Percentiles rank a stretch among this genome's conserved stretches.
These are phyloP conservation scores for Lepidochrysops patricia DNA, from an alignment of 2,888 invertebrate genomes.

Conservation along the genomic window DNA sequence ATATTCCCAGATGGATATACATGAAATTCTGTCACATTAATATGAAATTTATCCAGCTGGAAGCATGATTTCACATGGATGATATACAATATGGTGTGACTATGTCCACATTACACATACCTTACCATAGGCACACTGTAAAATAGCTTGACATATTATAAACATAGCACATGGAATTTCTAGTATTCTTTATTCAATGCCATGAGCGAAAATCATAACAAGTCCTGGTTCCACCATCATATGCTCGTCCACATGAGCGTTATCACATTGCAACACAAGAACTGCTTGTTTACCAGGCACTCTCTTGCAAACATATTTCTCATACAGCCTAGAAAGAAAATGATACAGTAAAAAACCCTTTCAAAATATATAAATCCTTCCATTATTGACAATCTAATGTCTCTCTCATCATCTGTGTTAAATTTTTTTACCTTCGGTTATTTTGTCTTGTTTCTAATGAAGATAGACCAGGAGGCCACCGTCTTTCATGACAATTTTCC, in stretches of 20 bases:
- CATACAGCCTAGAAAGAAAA: slow-evolving; percentile 76
- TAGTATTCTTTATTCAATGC: slow-evolving; percentile 79
- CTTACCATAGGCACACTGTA: neutral
- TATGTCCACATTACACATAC: neutral
- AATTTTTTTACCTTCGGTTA: slow-evolving; percentile 91
- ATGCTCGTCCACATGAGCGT: slow-evolving; percentile 94
- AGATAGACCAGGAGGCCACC: slow-evolving; percentile 95
- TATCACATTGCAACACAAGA: slow-evolving; percentile 94
- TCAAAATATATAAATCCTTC: too few relatives aligned
- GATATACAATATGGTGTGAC: too few relatives aligned
- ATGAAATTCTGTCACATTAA: too few relatives aligned
- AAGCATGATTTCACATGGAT: too few relatives aligned
- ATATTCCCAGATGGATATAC: too few relatives aligned
- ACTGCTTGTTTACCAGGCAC: slow-evolving; percentile 98
- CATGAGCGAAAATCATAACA: slow-evolving; percentile 99
- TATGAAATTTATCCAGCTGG: too few relatives aligned
- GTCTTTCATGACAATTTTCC: slow-evolving; percentile 97
- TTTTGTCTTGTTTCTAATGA: slow-evolving; percentile 95
- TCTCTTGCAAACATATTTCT: slow-evolving; percentile 94
- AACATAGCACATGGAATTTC: neutral
- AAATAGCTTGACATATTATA: neutral
- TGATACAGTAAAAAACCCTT: too few relatives aligned
- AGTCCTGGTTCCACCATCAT: slow-evolving; percentile 97
- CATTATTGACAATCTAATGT: too few relatives aligned
- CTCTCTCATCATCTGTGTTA: too few relatives aligned